Evolutionary conservation across 2,797 vertebrate species (phyloP).

Genomic region (Discoglossus pictus): DNA sequence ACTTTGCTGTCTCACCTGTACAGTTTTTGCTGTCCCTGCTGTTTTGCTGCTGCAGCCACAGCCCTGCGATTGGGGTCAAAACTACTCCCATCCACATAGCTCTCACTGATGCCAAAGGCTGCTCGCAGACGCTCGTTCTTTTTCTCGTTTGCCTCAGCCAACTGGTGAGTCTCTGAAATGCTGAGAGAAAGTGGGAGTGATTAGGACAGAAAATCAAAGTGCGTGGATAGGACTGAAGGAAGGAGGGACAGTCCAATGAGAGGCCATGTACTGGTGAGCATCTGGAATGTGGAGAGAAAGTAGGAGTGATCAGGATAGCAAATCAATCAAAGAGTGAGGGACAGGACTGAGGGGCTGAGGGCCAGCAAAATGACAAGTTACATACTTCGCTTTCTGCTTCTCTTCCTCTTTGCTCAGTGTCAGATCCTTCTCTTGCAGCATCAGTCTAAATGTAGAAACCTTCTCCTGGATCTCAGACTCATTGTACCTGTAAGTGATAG

Average conservation of each 20-base stretch:
- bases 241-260: background rate
- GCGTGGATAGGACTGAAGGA: no score
- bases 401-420: slow-evolving; percentile 68
- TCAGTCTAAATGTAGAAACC: slow-evolving; percentile 88
- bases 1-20: slow-evolving; percentile 60
- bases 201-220: background rate
- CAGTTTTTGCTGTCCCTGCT: slow-evolving; percentile 70
- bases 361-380: slow-evolving; percentile 51
- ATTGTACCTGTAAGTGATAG: slow-evolving; percentile 73
- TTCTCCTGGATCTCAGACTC: slow-evolving; percentile 90
- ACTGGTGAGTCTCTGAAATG: slow-evolving; percentile 86
- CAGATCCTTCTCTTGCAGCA: slow-evolving; percentile 88
- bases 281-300: background rate
- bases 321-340: background rate
- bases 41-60: slow-evolving; percentile 76
- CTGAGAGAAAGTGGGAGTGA: slow-evolving; percentile 60
- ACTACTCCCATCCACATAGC: slow-evolving; percentile 88
- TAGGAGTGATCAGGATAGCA: no score
- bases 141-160: slow-evolving; percentile 90
- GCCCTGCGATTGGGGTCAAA: slow-evolving; percentile 88
- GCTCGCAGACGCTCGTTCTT: slow-evolving; percentile 88
- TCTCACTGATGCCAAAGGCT: slow-evolving; percentile 86
- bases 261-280: no score
- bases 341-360: slow-evolving; percentile 12
- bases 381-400: slow-evolving; percentile 75